These are phyloP conservation scores for Hucho hucho DNA, from an alignment of 2,113 vertebrate species.

Conservation along the genomic window DNA sequence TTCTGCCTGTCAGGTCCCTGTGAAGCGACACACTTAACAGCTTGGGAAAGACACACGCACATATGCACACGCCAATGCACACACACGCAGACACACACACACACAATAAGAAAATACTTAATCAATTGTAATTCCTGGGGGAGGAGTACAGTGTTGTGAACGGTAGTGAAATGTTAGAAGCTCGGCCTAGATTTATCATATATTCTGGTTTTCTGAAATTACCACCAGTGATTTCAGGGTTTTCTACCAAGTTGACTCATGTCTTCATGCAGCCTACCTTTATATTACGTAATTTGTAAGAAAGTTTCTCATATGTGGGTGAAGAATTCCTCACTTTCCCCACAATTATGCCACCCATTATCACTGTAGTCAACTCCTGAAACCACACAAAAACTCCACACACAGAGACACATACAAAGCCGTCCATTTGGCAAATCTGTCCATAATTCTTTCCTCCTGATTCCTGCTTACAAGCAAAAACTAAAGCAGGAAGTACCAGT, in stretches of 20 bases:
- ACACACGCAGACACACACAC: slow-evolving; percentile 1
- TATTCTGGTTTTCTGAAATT: no score
- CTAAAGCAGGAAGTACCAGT: no score
- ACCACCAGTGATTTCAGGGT: background rate
- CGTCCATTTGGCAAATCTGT: no score
- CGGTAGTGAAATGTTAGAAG: background rate
- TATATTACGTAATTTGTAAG: background rate
- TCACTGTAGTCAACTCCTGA: background rate
- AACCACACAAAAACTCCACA: no score
- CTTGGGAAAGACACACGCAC: slow-evolving; percentile 24
- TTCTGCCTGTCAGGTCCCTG: slow-evolving; percentile 68
- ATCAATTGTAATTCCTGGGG: background rate
- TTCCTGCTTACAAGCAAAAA: no score
- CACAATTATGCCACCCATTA: background rate
- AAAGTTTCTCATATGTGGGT: background rate
- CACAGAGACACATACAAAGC: no score
- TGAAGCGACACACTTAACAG: slow-evolving; percentile 66
- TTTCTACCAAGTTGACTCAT: background rate
- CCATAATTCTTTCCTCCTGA: no score
- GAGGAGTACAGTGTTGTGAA: background rate
- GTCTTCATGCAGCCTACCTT: background rate
- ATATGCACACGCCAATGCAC: no score
- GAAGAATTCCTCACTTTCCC: background rate
- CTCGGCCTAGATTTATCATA: background rate
- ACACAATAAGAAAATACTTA: slow-evolving; percentile 15